phyloP scores from a whole-genome alignment of 2,797 vertebrate genomes.

The Dermochelys coriacea region DNA sequence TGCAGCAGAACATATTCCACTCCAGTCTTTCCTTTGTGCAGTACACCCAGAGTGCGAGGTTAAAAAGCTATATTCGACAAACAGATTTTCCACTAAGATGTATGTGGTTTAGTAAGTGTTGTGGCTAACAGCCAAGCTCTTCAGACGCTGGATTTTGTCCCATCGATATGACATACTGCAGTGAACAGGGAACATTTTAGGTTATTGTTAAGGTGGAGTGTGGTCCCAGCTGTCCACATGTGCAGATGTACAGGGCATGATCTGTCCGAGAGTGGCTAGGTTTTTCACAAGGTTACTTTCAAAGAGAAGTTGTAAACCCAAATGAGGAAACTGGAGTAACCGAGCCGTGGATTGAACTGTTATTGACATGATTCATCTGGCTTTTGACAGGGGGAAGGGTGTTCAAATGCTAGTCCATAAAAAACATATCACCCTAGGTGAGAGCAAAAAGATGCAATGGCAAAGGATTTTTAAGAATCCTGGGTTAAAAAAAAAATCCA shows the following conservation, averaged over 20 bases:
- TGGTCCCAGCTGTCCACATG: neutral
- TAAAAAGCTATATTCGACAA: conserved; percentile 30
- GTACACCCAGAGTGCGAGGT: conserved; percentile 8
- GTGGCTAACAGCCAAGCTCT: conserved; percentile 16
- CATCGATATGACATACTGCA: neutral
- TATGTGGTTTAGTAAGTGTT: conserved; percentile 2
- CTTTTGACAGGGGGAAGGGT: neutral
- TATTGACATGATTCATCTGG: rapidly evolving
- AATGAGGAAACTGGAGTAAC: rapidly evolving
- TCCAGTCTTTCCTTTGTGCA: neutral
- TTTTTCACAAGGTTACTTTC: neutral
- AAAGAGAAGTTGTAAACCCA: neutral
- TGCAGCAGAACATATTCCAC: neutral
- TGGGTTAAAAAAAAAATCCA: neutral
- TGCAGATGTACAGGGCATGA: neutral
- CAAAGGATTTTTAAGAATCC: neutral
- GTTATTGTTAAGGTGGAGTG: neutral
- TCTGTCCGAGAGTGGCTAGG: rapidly evolving
- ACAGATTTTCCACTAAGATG: conserved; percentile 36
- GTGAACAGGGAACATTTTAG: neutral
- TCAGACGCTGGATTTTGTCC: conserved; percentile 21
- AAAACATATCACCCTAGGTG: rapidly evolving
- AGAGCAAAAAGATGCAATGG: neutral
- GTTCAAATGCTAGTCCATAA: neutral
- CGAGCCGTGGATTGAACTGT: rapidly evolving